phyloP scores from a whole-genome alignment of 2,113 vertebrate species.

The Triplophysa dalaica region DNA sequence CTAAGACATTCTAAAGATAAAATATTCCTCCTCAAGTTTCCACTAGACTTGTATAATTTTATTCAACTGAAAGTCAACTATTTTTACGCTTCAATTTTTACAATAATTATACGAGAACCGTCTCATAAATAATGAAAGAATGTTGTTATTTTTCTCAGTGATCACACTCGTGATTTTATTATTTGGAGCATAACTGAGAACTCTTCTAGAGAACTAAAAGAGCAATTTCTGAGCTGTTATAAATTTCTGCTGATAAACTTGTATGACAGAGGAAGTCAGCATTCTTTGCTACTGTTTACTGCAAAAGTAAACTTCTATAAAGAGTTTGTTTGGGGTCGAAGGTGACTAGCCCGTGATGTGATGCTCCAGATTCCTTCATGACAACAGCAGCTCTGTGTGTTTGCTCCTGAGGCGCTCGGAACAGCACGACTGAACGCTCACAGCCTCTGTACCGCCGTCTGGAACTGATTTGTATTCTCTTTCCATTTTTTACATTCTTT shows the following conservation, averaged over 20 bases:
- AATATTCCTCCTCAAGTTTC: no score
- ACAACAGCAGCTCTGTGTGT: constrained; percentile 39
- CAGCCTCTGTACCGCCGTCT: constrained; percentile 51
- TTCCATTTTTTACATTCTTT: constrained; percentile 40
- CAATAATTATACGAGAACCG: no score
- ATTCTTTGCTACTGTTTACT: not conserved
- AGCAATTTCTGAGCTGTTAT: not conserved
- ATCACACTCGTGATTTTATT: no score
- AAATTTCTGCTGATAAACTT: constrained; percentile 19
- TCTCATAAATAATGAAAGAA: no score
- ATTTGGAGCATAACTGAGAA: not conserved
- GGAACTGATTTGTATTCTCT: constrained; percentile 70
- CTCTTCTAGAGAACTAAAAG: not conserved
- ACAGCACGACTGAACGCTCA: constrained; percentile 54
- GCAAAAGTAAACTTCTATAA: not conserved
- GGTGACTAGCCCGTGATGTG: not conserved
- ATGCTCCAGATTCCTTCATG: constrained; percentile 35
- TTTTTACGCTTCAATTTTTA: no score
- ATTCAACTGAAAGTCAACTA: no score
- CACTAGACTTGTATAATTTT: no score
- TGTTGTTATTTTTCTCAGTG: no score
- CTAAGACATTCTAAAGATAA: no score
- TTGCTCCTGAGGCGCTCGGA: constrained; percentile 34
- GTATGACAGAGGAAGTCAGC: not conserved
- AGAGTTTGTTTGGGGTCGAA: not conserved